Base-by-base conservation (phyloP, 2,888 invertebrate genomes). In the Dyspetes luteomarginatus region DNA sequence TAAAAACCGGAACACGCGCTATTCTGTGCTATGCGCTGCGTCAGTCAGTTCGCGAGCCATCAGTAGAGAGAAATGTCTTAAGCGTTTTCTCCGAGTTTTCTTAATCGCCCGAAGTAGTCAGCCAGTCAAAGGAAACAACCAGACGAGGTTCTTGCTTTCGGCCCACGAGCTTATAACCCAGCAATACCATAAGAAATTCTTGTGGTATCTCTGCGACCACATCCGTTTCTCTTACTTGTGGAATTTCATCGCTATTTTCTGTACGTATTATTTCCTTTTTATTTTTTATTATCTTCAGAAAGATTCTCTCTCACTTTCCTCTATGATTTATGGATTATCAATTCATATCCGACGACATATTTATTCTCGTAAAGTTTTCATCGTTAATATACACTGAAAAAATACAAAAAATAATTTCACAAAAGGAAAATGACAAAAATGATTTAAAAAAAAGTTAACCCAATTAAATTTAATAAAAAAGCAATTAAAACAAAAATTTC, bases 81-180 rank as follows among this genome's bases (percentile, higher is more conserved):
- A 55, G 52, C 19, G 74, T 78, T 82, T 75, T 78, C 78, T 68
- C 67, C 60, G 36, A 48, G 56, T 80, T 81, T 72, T 78, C 82
- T 72, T 17, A 73, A 77, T 45, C 36, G 71, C 71, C 64, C 64
- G 24, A 26, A 50, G 43, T 36, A 52, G 69, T 64, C 26, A 41
- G 64, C 62, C 50, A 26, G 50, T 48, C 62, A 52, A 4, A 36
- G 60, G 73, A 19, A 77, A 28, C 56, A 60, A 24, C 64, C 19
- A 43, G 12, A 17, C 60, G 15, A 9, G 60, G n/a, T 62, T 60
- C 4, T 60, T 7, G 26, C 60, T 26, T 62, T 50, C 19, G 62
- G 22, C 45, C 43, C 41, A 26, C 15, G 43, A 43, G 60, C 58
- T 64, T 50, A 55, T 52, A 26, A 50, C 41, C 65, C 45, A 28